Conservation (phyloP, 30 jellyfish, hydroid and myxozoan species). For the Pelagia noctiluca region DNA sequence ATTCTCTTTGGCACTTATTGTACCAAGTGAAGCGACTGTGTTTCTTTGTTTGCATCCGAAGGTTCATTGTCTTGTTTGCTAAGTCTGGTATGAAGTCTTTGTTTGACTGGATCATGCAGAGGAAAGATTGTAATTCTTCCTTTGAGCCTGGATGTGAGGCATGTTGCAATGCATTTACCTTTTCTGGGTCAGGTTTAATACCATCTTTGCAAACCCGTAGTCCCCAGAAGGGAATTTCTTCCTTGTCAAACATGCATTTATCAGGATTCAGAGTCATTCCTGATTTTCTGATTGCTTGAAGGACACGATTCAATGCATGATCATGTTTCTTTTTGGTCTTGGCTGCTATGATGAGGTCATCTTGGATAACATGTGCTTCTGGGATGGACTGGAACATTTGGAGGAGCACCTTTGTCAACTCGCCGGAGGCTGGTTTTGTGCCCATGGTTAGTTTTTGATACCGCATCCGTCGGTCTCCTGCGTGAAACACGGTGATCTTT, state of each 20-base stretch:
- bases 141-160: slow-evolving; percentile 35
- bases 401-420: not conserved
- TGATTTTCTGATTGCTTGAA: slow-evolving; percentile 18
- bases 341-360: too few species aligned
- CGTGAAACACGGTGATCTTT: not conserved
- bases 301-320: slow-evolving; percentile 4
- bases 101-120: slow-evolving; percentile 70
- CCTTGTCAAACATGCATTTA: slow-evolving; percentile 56
- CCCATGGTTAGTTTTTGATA: not conserved
- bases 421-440: not conserved
- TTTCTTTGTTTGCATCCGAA: slow-evolving; percentile 37
- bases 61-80: slow-evolving; percentile 27
- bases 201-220: slow-evolving; percentile 52
- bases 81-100: slow-evolving; percentile 62
- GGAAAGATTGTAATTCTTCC: slow-evolving; percentile 45
- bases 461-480: not conserved
- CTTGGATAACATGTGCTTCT: not conserved
- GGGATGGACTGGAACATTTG: not conserved
- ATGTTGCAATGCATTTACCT: slow-evolving; percentile 41
- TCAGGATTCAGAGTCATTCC: slow-evolving; percentile 70
- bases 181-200: slow-evolving; percentile 52
- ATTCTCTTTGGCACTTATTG: slow-evolving; percentile 23
- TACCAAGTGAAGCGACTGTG: slow-evolving; percentile 22
- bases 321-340: not conserved
- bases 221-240: slow-evolving; percentile 69